Evolutionary conservation across 2,113 vertebrate genomes (phyloP).

Genomic region (Hemicordylus capensis): DNA sequence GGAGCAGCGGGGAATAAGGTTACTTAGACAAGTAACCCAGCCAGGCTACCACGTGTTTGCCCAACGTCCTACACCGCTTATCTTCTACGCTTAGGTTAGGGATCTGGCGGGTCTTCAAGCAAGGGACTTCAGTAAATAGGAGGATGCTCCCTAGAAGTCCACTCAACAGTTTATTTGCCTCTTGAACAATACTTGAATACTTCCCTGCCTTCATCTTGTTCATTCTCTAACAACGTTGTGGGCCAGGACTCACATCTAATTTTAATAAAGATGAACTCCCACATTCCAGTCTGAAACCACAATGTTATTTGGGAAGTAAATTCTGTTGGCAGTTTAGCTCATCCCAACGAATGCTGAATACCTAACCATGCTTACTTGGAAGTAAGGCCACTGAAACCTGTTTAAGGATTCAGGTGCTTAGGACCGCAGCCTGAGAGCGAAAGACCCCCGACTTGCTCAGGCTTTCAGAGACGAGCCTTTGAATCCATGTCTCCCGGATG

Average conservation of each 20-base stretch:
- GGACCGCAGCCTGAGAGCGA: background rate
- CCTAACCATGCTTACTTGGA: background rate
- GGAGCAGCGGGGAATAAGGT: too few species aligned
- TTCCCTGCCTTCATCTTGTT: background rate
- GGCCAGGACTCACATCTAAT: background rate
- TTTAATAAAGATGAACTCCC: background rate
- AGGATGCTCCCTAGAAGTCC: background rate
- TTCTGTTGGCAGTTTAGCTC: background rate
- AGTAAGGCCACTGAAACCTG: background rate
- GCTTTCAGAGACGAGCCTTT: background rate
- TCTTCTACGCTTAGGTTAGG: background rate
- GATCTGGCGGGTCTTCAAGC: background rate
- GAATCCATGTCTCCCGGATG: background rate
- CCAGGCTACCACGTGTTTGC: background rate
- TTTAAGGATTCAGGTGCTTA: background rate
- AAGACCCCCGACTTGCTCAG: background rate
- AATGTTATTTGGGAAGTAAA: background rate
- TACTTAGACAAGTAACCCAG: background rate
- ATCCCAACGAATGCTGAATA: background rate
- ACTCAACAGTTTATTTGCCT: background rate
- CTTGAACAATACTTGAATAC: too few species aligned
- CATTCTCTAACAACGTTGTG: background rate
- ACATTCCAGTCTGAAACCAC: background rate
- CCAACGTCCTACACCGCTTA: background rate
- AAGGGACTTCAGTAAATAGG: background rate